Percentiles rank a stretch among this genome's conserved stretches.
Conservation (phyloP, 2,888 invertebrate genomes). For the Lucinisca nassula region DNA sequence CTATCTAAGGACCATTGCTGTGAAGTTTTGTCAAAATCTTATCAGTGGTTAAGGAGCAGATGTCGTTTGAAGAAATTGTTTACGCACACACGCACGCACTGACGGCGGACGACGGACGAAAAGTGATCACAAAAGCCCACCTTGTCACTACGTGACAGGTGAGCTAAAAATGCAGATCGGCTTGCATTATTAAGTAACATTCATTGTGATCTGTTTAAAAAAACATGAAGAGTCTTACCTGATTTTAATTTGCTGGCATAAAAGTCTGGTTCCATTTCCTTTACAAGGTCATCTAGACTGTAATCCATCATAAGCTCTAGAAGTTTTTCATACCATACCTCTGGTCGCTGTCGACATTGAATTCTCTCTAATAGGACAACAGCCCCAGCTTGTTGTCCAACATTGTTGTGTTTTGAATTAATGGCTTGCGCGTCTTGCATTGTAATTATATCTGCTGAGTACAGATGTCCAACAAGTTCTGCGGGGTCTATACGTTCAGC, state of each 20-base stretch:
- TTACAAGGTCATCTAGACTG: neutral
- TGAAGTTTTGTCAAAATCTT: too few species aligned
- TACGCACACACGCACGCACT: too few species aligned
- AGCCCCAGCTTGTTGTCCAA: neutral
- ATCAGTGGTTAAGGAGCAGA: too few species aligned
- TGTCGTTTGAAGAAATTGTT: too few species aligned
- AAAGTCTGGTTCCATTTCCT: slow-evolving; percentile 1
- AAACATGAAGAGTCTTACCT: too few species aligned
- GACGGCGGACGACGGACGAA: too few species aligned
- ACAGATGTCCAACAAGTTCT: neutral
- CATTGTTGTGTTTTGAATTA: neutral
- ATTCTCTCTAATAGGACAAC: slow-evolving; percentile 25
- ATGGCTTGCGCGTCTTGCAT: slow-evolving; percentile 18
- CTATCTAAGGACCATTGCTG: too few species aligned
- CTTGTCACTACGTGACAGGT: too few species aligned
- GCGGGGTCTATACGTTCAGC: neutral
- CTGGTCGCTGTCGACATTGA: slow-evolving; percentile 26
- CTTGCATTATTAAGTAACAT: too few species aligned
- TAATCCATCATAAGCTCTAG: neutral
- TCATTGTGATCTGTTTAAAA: too few species aligned
- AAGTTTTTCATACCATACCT: slow-evolving; percentile 27
- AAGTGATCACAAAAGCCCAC: too few species aligned
- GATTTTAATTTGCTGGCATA: neutral
- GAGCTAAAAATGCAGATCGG: too few species aligned
- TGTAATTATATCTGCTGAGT: neutral